These are phyloP conservation scores for Trialeurodes vaporariorum DNA, from an alignment of 1,140 invertebrate genomes.

Conservation along the genomic window DNA sequence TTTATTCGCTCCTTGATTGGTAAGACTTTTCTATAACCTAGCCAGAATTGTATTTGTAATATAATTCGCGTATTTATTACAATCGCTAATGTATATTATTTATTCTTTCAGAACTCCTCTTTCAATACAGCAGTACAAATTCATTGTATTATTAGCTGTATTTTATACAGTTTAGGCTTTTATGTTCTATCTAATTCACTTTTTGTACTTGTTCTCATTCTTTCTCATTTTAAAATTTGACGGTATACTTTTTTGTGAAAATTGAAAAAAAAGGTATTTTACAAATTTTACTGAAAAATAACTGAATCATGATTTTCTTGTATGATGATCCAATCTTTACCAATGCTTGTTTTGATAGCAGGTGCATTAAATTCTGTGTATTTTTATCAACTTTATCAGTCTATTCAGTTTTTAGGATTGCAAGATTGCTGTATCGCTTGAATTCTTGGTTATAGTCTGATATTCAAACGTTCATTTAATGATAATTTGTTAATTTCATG, in stretches of 20 bases:
- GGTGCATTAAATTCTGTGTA: too few species aligned
- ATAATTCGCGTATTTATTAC: neutral
- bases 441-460: too few species aligned
- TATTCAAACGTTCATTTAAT: too few species aligned
- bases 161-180: neutral
- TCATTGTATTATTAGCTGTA: constrained; percentile 1
- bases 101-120: neutral
- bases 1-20: neutral
- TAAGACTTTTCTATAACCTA: neutral
- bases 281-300: too few species aligned
- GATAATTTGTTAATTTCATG: too few species aligned
- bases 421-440: too few species aligned
- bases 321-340: too few species aligned
- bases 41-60: neutral
- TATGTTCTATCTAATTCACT: neutral
- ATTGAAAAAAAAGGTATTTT: too few species aligned
- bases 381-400: too few species aligned
- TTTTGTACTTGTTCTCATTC: neutral
- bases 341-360: too few species aligned
- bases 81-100: neutral
- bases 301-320: too few species aligned
- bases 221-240: neutral
- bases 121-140: neutral
- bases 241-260: neutral
- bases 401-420: too few species aligned